A percentile compares a stretch with the other conserved stretches of the same genome.
Conservation (phyloP, 2,888 invertebrate species). For the Drosophila setosimentum region DNA sequence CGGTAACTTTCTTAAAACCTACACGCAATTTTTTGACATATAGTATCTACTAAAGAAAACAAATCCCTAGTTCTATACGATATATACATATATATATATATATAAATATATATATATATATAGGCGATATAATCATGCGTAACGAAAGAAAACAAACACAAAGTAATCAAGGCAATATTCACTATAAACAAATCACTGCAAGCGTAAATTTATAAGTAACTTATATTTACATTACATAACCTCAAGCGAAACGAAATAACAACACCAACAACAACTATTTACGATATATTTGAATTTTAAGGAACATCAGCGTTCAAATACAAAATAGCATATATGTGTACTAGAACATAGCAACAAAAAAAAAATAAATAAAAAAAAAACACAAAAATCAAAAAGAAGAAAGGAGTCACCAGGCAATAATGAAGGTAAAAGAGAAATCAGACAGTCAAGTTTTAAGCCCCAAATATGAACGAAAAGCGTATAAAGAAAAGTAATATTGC, state of each 20-base stretch:
- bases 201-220: constrained; percentile 65
- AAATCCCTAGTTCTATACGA: constrained; percentile 13
- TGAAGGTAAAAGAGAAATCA: constrained; percentile 6
- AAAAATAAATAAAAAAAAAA: neutral
- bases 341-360: constrained; percentile 38
- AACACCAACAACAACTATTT: constrained; percentile 33
- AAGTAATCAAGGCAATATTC: constrained; percentile 72
- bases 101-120: constrained; percentile 32
- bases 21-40: constrained; percentile 68
- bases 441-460: constrained; percentile 29
- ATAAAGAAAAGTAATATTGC: constrained; percentile 30
- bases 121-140: constrained; percentile 68
- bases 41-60: constrained; percentile 54
- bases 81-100: constrained; percentile 18
- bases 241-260: constrained; percentile 34
- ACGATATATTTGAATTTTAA: constrained; percentile 63
- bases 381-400: constrained; percentile 1
- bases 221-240: constrained; percentile 39
- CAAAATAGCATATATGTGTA: constrained; percentile 36
- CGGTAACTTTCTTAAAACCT: constrained; percentile 57
- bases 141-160: constrained; percentile 44
- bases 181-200: constrained; percentile 56
- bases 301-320: constrained; percentile 39
- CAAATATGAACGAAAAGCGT: constrained; percentile 20
- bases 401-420: constrained; percentile 45